These are phyloP conservation scores for Squalus acanthias DNA, from an alignment of 2,797 vertebrate species.

Conservation along the genomic window DNA sequence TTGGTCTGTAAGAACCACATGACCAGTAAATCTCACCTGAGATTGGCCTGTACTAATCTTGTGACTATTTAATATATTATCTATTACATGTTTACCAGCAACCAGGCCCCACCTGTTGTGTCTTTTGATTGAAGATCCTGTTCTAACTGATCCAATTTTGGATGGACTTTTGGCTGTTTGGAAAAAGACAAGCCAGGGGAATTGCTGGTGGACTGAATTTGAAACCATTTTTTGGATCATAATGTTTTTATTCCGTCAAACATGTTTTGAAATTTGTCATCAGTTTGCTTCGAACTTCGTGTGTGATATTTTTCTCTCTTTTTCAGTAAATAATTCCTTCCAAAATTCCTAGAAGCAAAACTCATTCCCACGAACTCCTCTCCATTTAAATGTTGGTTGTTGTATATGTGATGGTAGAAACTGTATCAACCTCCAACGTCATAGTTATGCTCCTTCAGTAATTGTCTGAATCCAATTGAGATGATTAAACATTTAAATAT, in stretches of 20 bases:
- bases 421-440: neutral
- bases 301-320: neutral
- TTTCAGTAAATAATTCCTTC: neutral
- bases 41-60: neutral
- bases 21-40: neutral
- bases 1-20: neutral
- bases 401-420: neutral
- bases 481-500: neutral
- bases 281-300: neutral
- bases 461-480: neutral
- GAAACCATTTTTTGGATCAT: neutral
- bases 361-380: neutral
- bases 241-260: neutral
- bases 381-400: neutral
- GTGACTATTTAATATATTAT: neutral
- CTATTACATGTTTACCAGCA: neutral
- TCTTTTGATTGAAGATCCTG: neutral
- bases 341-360: neutral
- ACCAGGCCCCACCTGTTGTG: neutral
- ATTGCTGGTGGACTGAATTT: neutral
- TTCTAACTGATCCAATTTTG: neutral
- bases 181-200: neutral
- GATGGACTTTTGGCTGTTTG: neutral
- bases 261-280: neutral
- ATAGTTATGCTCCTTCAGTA: neutral